Percentiles rank a stretch among this genome's conserved stretches.
Evolutionary conservation across 1,140 invertebrate species (phyloP).

Genomic region (Listronotus bonariensis): DNA sequence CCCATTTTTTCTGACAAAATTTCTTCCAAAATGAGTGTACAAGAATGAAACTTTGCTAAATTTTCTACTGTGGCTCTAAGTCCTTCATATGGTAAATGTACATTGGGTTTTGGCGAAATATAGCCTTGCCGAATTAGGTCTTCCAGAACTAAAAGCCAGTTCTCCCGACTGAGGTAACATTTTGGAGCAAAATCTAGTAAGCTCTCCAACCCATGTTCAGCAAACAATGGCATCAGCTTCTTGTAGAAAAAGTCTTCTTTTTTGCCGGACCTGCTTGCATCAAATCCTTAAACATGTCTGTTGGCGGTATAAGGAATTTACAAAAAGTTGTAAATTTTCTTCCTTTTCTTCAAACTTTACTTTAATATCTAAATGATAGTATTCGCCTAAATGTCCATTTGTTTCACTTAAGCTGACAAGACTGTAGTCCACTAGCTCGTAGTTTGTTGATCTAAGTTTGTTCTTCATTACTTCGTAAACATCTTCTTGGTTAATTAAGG

Average conservation of each 20-base stretch:
- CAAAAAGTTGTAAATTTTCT: conserved; percentile 13
- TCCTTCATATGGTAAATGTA: conserved; percentile 6
- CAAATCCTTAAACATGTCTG: not conserved
- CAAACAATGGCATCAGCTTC: conserved; percentile 8
- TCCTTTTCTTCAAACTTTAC: not conserved
- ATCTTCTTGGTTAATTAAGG: conserved; percentile 24
- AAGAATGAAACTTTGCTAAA: conserved; percentile 25
- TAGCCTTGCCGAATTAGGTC: conserved; percentile 8
- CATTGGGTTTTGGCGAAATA: conserved; percentile 10
- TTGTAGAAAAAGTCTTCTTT: conserved; percentile 32
- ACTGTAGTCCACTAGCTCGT: conserved; percentile 8
- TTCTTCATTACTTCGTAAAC: conserved; percentile 10
- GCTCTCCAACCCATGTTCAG: conserved; percentile 3
- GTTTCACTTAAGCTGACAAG: conserved; percentile 12
- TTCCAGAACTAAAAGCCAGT: conserved; percentile 18
- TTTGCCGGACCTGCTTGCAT: conserved; percentile 13
- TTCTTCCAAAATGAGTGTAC: conserved; percentile 8
- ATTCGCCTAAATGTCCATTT: conserved; percentile 35
- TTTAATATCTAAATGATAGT: conserved; percentile 17
- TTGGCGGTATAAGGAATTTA: conserved; percentile 11
- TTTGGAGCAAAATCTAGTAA: conserved; percentile 23
- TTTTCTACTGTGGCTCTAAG: conserved; percentile 11
- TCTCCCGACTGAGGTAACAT: too few species aligned
- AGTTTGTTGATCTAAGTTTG: conserved; percentile 9
- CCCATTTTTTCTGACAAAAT: conserved; percentile 6